Evolutionary conservation across 2,888 invertebrate species (phyloP).

Genomic region (Frankliniella fusca): DNA sequence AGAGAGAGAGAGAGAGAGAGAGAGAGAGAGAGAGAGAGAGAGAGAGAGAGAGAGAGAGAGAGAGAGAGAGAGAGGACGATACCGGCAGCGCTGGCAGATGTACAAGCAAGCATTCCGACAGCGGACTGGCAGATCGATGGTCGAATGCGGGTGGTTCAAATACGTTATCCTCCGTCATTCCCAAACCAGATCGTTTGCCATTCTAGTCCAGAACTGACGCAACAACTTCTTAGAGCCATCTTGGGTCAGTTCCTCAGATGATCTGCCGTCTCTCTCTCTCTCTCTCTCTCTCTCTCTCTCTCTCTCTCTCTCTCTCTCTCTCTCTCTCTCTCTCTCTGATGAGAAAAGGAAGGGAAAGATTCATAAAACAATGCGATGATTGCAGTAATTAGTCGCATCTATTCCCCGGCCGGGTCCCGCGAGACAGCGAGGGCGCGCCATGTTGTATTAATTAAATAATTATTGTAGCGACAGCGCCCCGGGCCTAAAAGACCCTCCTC

Average conservation of each 20-base stretch:
- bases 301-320: background rate
- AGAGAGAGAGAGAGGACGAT: background rate
- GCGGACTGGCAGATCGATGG: too few species aligned
- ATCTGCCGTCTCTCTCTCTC: background rate
- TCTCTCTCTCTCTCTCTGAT: background rate
- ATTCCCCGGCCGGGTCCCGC: too few species aligned
- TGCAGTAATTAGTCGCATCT: background rate
- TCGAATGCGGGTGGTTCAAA: too few species aligned
- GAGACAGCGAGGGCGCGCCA: background rate
- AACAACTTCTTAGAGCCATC: too few species aligned
- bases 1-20: background rate
- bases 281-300: background rate
- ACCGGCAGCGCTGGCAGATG: background rate
- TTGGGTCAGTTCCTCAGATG: too few species aligned
- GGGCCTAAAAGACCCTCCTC: background rate
- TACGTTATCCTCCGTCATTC: too few species aligned
- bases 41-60: background rate
- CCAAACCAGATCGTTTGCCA: too few species aligned
- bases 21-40: background rate
- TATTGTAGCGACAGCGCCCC: background rate
- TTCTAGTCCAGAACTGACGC: too few species aligned
- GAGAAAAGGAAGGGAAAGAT: background rate
- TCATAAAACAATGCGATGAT: constrained; percentile 17
- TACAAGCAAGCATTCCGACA: too few species aligned
- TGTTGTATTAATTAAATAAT: constrained; percentile 17